Evolutionary conservation across 2,113 vertebrate species (phyloP).

Genomic region (Megaceryle torquata): DNA sequence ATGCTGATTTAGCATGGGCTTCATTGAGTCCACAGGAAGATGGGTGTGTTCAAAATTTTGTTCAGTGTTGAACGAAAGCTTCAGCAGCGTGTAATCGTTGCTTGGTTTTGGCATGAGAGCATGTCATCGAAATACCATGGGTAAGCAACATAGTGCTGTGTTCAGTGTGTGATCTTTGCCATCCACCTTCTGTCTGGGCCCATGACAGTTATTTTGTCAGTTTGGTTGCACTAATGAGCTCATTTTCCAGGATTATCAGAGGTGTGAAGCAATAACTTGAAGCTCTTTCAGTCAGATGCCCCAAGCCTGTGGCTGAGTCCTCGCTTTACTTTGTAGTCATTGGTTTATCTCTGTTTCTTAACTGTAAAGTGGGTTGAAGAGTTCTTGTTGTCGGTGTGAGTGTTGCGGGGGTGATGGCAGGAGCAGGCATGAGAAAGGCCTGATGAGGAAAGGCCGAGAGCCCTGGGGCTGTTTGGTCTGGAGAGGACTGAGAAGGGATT

Average conservation of each 20-base stretch:
- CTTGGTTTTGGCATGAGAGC: not conserved
- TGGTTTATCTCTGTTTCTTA: not conserved
- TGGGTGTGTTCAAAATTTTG: not conserved
- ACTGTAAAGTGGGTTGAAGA: not conserved
- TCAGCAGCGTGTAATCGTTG: not conserved
- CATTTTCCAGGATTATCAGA: not conserved
- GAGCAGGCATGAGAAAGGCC: not conserved
- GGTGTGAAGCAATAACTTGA: not conserved
- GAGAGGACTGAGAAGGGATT: no score
- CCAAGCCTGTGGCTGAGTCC: not conserved
- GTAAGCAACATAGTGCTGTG: rapidly evolving
- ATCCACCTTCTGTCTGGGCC: not conserved
- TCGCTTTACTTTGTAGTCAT: not conserved
- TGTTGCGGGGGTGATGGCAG: not conserved
- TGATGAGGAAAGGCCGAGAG: no score
- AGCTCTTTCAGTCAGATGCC: not conserved
- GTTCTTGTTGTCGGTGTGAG: not conserved
- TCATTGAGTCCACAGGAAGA: not conserved
- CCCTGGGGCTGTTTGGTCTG: no score
- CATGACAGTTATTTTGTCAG: not conserved
- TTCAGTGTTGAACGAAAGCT: not conserved
- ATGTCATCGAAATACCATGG: rapidly evolving
- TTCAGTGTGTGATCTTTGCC: not conserved
- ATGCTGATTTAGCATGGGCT: not conserved
- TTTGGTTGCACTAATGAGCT: not conserved